phyloP scores from a whole-genome alignment of 2,113 vertebrate genomes.

The Dipodomys ordii region DNA sequence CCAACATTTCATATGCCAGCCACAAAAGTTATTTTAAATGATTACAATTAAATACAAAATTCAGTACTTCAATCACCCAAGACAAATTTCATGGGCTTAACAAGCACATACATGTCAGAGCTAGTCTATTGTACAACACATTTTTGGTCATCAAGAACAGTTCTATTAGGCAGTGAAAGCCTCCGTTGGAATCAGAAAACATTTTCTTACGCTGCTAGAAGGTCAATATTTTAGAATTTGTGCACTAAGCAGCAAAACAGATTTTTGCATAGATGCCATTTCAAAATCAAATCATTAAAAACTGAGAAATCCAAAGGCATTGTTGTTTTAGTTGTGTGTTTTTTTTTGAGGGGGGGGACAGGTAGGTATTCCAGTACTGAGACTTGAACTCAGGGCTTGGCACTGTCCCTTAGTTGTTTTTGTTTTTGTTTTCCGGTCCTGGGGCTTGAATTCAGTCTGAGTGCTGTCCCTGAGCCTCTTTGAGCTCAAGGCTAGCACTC shows the following conservation, averaged over 20 bases:
- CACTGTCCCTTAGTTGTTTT: too few species aligned
- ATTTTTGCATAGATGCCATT: background rate
- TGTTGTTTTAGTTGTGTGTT: too few species aligned
- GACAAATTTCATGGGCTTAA: background rate
- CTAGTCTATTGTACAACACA: background rate
- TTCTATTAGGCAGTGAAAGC: rapidly evolving
- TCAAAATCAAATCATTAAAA: conserved; percentile 29
- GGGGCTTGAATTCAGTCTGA: too few species aligned
- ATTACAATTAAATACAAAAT: background rate
- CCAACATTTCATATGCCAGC: background rate
- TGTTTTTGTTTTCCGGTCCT: too few species aligned
- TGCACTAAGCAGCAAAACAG: background rate
- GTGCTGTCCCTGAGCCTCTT: too few species aligned
- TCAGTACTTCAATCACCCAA: background rate
- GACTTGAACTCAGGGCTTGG: too few species aligned
- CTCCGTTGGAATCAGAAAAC: background rate
- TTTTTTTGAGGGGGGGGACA: too few species aligned
- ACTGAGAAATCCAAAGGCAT: too few species aligned
- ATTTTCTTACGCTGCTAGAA: background rate
- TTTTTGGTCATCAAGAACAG: rapidly evolving
- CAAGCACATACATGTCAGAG: rapidly evolving
- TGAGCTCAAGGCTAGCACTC: too few species aligned
- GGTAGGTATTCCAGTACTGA: too few species aligned
- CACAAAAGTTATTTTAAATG: background rate
- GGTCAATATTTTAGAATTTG: conserved; percentile 10